These are phyloP conservation scores for Apoda limacodes DNA, from an alignment of 2,888 invertebrate genomes.

Conservation along the genomic window DNA sequence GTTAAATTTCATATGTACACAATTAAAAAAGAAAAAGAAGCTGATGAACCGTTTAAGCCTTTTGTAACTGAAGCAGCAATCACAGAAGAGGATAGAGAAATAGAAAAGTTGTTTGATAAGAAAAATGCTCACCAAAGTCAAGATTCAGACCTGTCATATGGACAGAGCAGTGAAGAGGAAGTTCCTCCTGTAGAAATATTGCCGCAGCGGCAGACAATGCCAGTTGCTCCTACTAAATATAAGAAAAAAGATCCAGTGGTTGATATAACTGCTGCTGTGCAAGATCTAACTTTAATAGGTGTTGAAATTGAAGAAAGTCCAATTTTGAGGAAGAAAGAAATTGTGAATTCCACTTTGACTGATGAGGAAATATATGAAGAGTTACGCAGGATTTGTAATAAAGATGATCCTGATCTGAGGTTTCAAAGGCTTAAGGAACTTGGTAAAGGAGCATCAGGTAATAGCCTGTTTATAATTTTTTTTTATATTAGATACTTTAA, in stretches of 20 bases:
- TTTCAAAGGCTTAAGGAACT: conserved; percentile 87
- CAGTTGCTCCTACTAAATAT: conserved; percentile 60
- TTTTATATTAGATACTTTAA: too few relatives aligned
- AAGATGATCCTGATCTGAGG: conserved; percentile 82
- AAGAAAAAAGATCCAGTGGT: conserved; percentile 42
- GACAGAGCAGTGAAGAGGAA: conserved; percentile 68
- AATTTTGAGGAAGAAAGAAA: conserved; percentile 71
- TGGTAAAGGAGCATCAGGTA: conserved; percentile 88
- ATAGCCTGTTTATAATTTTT: too few relatives aligned
- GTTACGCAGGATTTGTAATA: conserved; percentile 82
- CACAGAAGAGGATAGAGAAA: conserved; percentile 85
- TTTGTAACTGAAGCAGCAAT: conserved; percentile 85
- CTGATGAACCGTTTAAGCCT: conserved; percentile 79
- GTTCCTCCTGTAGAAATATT: conserved; percentile 39
- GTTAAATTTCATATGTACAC: conserved; percentile 91
- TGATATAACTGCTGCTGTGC: conserved; percentile 45
- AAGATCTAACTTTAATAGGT: conserved; percentile 55
- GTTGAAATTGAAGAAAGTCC: conserved; percentile 67
- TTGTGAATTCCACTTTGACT: conserved; percentile 63
- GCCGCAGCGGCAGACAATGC: conserved; percentile 65
- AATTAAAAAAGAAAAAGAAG: conserved; percentile 79
- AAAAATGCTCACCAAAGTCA: conserved; percentile 79
- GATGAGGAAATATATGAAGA: conserved; percentile 84
- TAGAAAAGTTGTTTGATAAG: conserved; percentile 79
- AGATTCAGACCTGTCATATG: conserved; percentile 61